A percentile compares a stretch with the other conserved stretches of the same genome.
Evolutionary conservation across 2,797 vertebrate genomes (phyloP).

Genomic region (Picus viridis): DNA sequence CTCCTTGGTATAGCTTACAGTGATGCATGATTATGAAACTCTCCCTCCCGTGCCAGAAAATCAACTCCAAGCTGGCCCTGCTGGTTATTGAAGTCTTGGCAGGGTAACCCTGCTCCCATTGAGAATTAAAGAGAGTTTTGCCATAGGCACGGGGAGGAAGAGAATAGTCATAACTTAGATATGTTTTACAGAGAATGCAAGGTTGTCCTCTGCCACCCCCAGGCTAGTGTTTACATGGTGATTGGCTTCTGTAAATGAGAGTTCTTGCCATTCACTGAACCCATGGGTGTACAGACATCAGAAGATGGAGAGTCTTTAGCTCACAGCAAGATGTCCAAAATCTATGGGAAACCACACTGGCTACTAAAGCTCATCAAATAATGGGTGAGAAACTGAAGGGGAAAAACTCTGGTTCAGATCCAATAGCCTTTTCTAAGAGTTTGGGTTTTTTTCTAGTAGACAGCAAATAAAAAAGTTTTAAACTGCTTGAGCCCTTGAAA

Average conservation of each 20-base stretch:
- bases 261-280: not conserved
- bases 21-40: conserved; percentile 62
- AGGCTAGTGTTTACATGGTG: not conserved
- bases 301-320: not conserved
- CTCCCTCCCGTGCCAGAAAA: conserved; percentile 70
- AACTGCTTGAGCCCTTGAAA: not conserved
- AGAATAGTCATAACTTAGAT: not conserved
- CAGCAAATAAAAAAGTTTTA: not conserved
- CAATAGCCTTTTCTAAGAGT: not conserved
- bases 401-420: not conserved
- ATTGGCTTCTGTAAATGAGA: not conserved
- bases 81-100: conserved; percentile 20
- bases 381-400: not conserved
- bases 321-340: not conserved
- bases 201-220: not conserved
- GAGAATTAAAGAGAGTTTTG: conserved; percentile 8
- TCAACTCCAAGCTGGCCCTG: not conserved
- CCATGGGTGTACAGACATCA: not conserved
- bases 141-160: not conserved
- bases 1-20: conserved; percentile 58
- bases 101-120: not conserved
- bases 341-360: not conserved
- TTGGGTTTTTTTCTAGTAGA: not conserved
- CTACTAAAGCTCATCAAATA: not conserved
- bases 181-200: not conserved